Evolutionary conservation across 2,888 invertebrate genomes (phyloP).

Genomic region (Leptinotarsa juncta): DNA sequence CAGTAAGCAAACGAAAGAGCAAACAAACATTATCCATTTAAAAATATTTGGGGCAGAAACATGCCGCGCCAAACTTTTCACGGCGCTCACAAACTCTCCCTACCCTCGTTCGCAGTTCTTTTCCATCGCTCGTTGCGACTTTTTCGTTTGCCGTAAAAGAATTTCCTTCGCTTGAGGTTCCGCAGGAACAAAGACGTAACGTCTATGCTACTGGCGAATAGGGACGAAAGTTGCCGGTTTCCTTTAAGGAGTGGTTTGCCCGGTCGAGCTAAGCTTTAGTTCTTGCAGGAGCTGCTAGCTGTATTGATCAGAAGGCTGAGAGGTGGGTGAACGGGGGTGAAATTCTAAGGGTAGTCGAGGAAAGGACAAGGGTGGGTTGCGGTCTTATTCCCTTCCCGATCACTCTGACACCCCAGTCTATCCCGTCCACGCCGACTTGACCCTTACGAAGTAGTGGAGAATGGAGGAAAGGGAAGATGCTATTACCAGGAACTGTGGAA

Average conservation of each 20-base stretch:
- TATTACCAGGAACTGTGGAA: conserved; percentile 30
- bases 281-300: conserved; percentile 67
- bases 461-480: conserved; percentile 44
- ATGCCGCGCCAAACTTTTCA: conserved; percentile 36
- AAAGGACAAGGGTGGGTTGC: conserved; percentile 66
- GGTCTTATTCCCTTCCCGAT: conserved; percentile 64
- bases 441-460: conserved; percentile 52
- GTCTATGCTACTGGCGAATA: conserved; percentile 51
- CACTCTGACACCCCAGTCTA: conserved; percentile 34
- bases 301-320: conserved; percentile 64
- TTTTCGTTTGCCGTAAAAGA: conserved; percentile 50
- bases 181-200: conserved; percentile 53
- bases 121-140: conserved; percentile 42
- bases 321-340: conserved; percentile 54
- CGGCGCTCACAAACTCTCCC: conserved; percentile 38
- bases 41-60: conserved; percentile 39
- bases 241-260: conserved; percentile 66
- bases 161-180: conserved; percentile 34
- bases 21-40: conserved; percentile 39
- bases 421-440: conserved; percentile 54
- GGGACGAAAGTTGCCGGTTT: conserved; percentile 54
- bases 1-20: conserved; percentile 33
- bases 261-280: conserved; percentile 67
- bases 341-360: conserved; percentile 64
- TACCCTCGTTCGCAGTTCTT: conserved; percentile 40